phyloP scores from a whole-genome alignment of 1,140 invertebrate species.

The Pogonus chalceus region DNA sequence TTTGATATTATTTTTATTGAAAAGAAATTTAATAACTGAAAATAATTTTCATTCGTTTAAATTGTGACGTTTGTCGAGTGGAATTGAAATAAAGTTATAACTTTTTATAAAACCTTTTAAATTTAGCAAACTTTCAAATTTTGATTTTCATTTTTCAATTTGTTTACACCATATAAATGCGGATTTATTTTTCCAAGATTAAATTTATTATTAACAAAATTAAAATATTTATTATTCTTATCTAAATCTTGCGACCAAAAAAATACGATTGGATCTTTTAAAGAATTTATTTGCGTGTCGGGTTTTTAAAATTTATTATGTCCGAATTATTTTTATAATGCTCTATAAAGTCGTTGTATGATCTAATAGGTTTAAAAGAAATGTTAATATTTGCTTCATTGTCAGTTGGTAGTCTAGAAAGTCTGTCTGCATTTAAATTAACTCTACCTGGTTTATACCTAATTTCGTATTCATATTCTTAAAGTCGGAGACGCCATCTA shows the following conservation, averaged over 20 bases:
- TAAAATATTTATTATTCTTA: not conserved
- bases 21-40: not conserved
- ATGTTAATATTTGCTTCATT: not conserved
- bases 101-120: not conserved
- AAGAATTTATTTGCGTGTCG: not conserved
- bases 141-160: not conserved
- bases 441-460: not conserved
- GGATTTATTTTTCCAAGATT: not conserved
- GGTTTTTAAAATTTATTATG: not conserved
- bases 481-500: not conserved
- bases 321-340: not conserved
- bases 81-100: not conserved
- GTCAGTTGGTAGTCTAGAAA: not conserved
- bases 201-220: not conserved
- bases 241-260: conserved; percentile 4
- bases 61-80: not conserved
- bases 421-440: conserved; percentile 10
- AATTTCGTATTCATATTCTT: not conserved
- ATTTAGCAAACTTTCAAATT: not conserved
- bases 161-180: conserved; percentile 1
- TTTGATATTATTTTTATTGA: not conserved
- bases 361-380: not conserved
- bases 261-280: not conserved
- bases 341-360: conserved; percentile 1
- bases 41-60: not conserved